Evolutionary conservation across 2,888 invertebrate species (phyloP).

Genomic region (Apomyelois bistriatella): DNA sequence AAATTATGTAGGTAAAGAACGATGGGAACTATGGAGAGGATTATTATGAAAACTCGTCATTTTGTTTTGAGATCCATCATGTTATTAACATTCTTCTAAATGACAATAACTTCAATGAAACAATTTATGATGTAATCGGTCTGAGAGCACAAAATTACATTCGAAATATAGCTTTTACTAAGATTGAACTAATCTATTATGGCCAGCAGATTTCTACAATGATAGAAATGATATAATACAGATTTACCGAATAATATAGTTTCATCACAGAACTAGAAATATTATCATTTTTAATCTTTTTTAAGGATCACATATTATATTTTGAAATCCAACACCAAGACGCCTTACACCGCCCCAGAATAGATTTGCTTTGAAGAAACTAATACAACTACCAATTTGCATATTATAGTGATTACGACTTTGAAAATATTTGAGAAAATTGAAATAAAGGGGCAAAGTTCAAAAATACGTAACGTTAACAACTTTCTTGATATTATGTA

Average conservation of each 20-base stretch:
- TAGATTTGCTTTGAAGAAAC: too few relatives aligned
- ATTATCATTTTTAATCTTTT: too few relatives aligned
- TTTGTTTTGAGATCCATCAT: conserved; percentile 31
- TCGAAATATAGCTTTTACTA: not conserved
- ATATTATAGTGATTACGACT: too few relatives aligned
- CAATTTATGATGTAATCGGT: not conserved
- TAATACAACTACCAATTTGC: too few relatives aligned
- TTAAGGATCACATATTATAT: too few relatives aligned
- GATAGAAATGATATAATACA: not conserved
- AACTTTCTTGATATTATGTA: conserved; percentile 17
- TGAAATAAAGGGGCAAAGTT: not conserved
- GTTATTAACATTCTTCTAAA: conserved; percentile 36
- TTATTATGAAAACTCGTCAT: conserved; percentile 38
- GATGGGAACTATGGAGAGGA: conserved; percentile 36
- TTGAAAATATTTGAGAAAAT: not conserved
- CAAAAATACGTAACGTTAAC: conserved; percentile 7
- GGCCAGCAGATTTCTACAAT: not conserved
- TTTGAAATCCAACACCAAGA: too few relatives aligned
- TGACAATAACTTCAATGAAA: conserved; percentile 8
- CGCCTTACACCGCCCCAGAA: too few relatives aligned
- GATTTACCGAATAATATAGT: too few relatives aligned
- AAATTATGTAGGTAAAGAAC: conserved; percentile 33
- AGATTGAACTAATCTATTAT: not conserved
- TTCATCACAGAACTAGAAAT: too few relatives aligned
- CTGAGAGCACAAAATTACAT: not conserved